A percentile compares a stretch with the other conserved stretches of the same genome.
Evolutionary conservation across 64 coral and sea anemone genomes (phyloP).

Genomic region (Montipora cactus): DNA sequence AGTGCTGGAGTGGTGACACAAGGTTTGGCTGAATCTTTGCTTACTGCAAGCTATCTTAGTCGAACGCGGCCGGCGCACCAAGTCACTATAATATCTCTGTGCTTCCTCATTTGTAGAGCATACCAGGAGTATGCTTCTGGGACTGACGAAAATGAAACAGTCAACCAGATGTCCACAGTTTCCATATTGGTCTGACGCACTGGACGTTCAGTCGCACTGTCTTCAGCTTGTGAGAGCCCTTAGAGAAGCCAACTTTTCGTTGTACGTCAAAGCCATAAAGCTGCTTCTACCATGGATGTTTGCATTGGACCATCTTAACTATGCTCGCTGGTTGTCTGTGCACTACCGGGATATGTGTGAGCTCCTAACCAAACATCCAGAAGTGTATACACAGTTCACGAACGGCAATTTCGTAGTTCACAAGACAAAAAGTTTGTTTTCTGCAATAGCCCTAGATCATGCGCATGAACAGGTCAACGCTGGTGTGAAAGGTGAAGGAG

Average conservation of each 20-base stretch:
- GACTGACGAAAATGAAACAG: no score
- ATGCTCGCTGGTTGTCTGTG: conserved; percentile 23
- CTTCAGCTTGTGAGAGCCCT: conserved; percentile 12
- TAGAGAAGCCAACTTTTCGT: conserved; percentile 15
- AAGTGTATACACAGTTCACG: background rate
- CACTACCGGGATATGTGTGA: conserved; percentile 25
- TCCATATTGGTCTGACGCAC: background rate
- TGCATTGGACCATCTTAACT: conserved; percentile 15
- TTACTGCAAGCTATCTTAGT: conserved; percentile 1
- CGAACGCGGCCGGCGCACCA: background rate
- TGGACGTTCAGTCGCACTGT: conserved; percentile 5
- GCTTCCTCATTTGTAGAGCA: background rate
- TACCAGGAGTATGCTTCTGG: no score
- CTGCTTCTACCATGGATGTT: conserved; percentile 31
- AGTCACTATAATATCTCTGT: background rate
- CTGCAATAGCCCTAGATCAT: conserved; percentile 15
- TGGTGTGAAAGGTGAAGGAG: conserved; percentile 33
- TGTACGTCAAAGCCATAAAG: background rate
- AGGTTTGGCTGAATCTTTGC: conserved; percentile 24
- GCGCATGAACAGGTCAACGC: conserved; percentile 48
- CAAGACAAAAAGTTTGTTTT: conserved; percentile 9
- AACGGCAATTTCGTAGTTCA: conserved; percentile 8
- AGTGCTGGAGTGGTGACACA: conserved; percentile 15
- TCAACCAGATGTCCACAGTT: background rate
- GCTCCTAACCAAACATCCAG: background rate